Evolutionary conservation across 2,888 invertebrate genomes (phyloP), one percentile per base, ranked within the genome.

Genomic region (Dexiosoma caninum): DNA sequence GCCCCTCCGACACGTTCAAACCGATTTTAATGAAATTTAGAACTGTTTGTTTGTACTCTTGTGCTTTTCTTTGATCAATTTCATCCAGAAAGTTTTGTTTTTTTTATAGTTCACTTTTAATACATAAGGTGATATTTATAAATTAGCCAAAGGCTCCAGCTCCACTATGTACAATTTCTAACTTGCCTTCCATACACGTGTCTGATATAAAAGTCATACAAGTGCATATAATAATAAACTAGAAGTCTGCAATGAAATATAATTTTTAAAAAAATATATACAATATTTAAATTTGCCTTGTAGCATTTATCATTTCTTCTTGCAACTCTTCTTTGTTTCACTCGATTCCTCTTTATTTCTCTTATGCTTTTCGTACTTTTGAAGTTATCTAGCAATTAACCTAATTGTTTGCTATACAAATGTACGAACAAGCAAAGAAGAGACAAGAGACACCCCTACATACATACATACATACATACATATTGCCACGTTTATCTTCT

Each of bases 311-410:
- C 66, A 67, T 77, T 81, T 64, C 71, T 69, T 55, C 10, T 35
- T 46, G 67, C 10, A 59, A 35, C 27, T 53, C 27, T 60, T 77
- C 59, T 57, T 46, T 71, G 40, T 60, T 49, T n/a, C 27, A n/a
- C n/a, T n/a, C n/a, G n/a, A 19, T 44, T 32, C 23, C 44, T 42
- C 12, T 60, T 49, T 59, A 12, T 46, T 16, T 27, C n/a, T 30
- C 40, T 46, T 30, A 42, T 44, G 60, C 46, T 69, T 55, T 72
- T 60, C 60, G 53, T 67, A 60, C 66, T 66, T 67, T 67, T 62
- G 53, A 72, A 72, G 67, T 69, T 62, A 69, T 67, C 51, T 77
- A 64, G 77, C 81, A 81, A 81, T 81, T 81, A 81, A 81, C 81
- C 81, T 74, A 81, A 81, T 77, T 81, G 81, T 74, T 57, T 53